Evolutionary conservation across 2,888 invertebrate genomes (phyloP).

Genomic region (Ischnus inquisitorius): DNA sequence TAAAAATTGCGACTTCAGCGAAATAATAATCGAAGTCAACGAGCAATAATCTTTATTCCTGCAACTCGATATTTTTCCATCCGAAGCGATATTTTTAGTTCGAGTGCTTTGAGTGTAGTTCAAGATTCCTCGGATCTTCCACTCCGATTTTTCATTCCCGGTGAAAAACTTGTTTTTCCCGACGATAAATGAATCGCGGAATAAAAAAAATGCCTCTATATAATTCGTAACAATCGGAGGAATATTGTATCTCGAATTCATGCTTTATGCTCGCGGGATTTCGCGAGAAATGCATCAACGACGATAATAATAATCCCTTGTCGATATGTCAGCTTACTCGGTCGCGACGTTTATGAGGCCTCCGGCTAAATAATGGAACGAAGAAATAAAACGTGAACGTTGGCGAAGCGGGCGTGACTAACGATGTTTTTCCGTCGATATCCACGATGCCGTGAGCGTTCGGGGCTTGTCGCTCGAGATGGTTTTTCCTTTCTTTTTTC

Average conservation of each 20-base stretch:
- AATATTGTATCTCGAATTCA: constrained; percentile 16
- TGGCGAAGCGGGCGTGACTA: constrained; percentile 39
- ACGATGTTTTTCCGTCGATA: constrained; percentile 63
- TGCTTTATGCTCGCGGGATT: neutral
- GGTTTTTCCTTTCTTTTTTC: constrained; percentile 11
- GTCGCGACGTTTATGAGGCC: constrained; percentile 52
- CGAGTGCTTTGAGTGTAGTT: too few relatives aligned
- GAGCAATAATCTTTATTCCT: too few relatives aligned
- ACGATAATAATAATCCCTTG: constrained; percentile 56
- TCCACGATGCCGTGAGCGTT: constrained; percentile 44
- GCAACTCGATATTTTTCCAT: too few relatives aligned
- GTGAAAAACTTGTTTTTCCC: too few relatives aligned
- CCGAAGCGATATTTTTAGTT: too few relatives aligned
- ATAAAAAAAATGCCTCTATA: constrained; percentile 12
- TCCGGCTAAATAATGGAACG: constrained; percentile 52
- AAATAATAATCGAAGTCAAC: too few relatives aligned
- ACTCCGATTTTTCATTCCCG: too few relatives aligned
- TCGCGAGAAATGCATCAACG: constrained; percentile 43
- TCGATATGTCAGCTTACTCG: constrained; percentile 50
- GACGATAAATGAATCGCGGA: too few relatives aligned
- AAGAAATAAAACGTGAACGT: constrained; percentile 57
- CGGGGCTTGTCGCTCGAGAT: constrained; percentile 23
- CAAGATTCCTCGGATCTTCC: too few relatives aligned
- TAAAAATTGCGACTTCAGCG: too few relatives aligned
- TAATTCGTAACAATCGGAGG: neutral